Base-by-base conservation (phyloP, 2,888 invertebrate genomes). In the Monochamus alternatus region DNA sequence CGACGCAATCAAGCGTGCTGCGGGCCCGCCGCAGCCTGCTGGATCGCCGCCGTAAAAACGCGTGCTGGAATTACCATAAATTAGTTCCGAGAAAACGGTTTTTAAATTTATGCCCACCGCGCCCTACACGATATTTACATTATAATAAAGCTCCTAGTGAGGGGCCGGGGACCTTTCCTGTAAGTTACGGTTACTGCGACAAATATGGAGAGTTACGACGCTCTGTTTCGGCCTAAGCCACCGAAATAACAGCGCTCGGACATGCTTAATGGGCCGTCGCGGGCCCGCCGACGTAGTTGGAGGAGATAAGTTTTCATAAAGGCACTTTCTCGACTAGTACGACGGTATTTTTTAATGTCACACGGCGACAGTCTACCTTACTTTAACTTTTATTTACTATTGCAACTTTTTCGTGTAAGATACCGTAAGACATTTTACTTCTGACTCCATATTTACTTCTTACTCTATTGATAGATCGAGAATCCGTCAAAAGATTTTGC, bases 1-100 rank as follows among this genome's bases (percentile, higher is more conserved):
- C 60, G 31, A n/a, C 12, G 32, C 38, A 59, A 60, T 60, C 60
- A 60, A 38, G 60, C n/a, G 38, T 60, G 60, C 38, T 7, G 7
- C 32, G 12, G 30, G 60, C 38, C 12, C 38, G 60, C 31, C n/a
- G 38, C 10, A 32, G 32, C 60, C 3, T 60, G 31, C 32, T 60
- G 38, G 12, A 60, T 60, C n/a, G 38, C 60, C n/a, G 31, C 38
- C 38, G 38, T 60, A 60, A 60, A 60, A 32, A 60, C n/a, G 60
- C 9, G 60, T 38, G 60, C 38, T 63, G 22, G 22, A 43, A 63
- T 63, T 63, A 63, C 14, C 63, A 43, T 43, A 63, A 44, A 44
- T 63, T 63, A 63, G 22, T 44, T 44, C 63, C 12, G 22, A 9
- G 62, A 44, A 14, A 51, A 51, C n/a, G 22, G 44, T 9, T 63